Percentiles rank a stretch among this genome's conserved stretches.
Conservation (phyloP, 2,888 invertebrate genomes). For the Drosophila sordidula region DNA sequence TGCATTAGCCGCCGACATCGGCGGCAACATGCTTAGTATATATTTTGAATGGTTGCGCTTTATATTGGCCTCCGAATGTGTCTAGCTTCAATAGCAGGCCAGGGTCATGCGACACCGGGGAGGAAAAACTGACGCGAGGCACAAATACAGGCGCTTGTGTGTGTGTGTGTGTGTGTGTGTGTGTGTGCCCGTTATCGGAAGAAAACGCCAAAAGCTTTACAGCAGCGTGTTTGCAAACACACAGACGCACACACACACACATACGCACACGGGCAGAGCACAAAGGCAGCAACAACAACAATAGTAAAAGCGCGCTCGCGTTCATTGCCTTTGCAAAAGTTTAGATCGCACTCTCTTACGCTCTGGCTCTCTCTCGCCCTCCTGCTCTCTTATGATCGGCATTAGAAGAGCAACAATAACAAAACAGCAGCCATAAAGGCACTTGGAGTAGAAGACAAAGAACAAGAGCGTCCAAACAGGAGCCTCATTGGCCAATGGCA, state of each 20-base stretch:
- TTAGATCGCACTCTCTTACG: conserved; percentile 35
- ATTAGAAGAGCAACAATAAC: conserved; percentile 49
- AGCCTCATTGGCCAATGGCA: conserved; percentile 25
- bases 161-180: conserved; percentile 15
- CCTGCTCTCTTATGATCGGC: conserved; percentile 22
- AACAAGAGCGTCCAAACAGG: conserved; percentile 8
- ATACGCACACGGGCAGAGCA: background rate
- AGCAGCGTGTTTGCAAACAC: conserved; percentile 31
- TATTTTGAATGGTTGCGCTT: conserved; percentile 80
- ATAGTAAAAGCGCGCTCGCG: conserved; percentile 52
- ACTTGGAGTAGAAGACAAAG: background rate
- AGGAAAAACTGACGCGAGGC: conserved; percentile 71
- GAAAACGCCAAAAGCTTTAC: conserved; percentile 78
- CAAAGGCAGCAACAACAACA: conserved; percentile 13
- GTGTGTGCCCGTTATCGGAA: conserved; percentile 77
- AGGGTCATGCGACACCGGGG: conserved; percentile 83
- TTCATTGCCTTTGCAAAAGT: conserved; percentile 76
- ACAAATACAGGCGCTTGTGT: conserved; percentile 27
- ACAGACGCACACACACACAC: conserved; percentile 21
- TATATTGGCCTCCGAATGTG: conserved; percentile 81
- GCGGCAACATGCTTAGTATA: conserved; percentile 67
- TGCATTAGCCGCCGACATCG: conserved; percentile 55
- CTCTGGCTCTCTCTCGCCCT: conserved; percentile 1
- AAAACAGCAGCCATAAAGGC: conserved; percentile 10
- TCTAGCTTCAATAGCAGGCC: conserved; percentile 84